Evolutionary conservation across 1,140 invertebrate genomes (phyloP).

Genomic region (Neodiprion lecontei): DNA sequence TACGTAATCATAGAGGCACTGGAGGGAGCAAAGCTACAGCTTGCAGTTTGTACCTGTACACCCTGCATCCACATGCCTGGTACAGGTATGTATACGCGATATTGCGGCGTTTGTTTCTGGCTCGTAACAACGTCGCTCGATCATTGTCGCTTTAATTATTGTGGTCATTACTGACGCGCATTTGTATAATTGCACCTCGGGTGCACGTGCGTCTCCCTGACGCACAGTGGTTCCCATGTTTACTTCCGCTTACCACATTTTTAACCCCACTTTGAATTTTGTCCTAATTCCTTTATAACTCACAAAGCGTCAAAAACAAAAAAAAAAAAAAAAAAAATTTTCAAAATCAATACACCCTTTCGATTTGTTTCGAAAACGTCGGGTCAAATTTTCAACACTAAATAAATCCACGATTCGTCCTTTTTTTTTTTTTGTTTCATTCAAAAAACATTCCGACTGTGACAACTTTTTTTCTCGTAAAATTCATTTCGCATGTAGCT

Average conservation of each 20-base stretch:
- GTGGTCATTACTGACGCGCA: background rate
- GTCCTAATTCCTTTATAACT: background rate
- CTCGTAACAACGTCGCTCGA: background rate
- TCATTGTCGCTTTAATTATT: slow-evolving; percentile 7
- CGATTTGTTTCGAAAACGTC: background rate
- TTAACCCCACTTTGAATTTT: background rate
- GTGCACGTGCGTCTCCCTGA: background rate
- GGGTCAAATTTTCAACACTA: background rate
- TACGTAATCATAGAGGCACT: too few relatives aligned
- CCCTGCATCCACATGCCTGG: too few relatives aligned
- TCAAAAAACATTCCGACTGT: too few relatives aligned
- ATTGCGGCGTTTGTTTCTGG: background rate
- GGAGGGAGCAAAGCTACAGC: too few relatives aligned
- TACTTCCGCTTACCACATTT: background rate
- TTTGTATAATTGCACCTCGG: slow-evolving; percentile 4
- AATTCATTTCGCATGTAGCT: too few relatives aligned
- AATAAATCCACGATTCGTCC: background rate
- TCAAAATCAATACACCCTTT: background rate
- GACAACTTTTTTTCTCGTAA: too few relatives aligned
- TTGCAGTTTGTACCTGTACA: too few relatives aligned
- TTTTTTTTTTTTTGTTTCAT: too few relatives aligned
- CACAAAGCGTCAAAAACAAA: background rate
- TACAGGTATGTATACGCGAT: background rate
- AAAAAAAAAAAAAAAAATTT: background rate
- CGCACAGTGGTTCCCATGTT: background rate